These are phyloP conservation scores for Tenrec ecaudatus DNA, from an alignment of 2,113 vertebrate genomes.

Conservation along the genomic window DNA sequence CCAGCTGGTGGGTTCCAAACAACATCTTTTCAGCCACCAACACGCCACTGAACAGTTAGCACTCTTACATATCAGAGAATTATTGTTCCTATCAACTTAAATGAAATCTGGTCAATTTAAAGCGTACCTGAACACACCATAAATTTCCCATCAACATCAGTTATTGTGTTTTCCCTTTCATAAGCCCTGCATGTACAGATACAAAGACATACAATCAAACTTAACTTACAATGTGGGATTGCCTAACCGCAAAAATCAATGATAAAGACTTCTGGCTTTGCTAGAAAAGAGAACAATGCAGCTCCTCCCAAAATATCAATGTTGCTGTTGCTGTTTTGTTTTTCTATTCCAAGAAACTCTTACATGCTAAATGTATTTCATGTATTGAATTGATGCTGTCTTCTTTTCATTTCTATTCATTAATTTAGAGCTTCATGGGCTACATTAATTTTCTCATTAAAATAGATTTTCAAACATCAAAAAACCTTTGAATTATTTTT, in stretches of 20 bases:
- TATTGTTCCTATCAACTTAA: not conserved
- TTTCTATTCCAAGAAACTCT: not conserved
- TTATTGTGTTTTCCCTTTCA: not conserved
- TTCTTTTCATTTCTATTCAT: not conserved
- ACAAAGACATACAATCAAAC: not conserved
- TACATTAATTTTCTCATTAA: not conserved
- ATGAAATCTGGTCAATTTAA: not conserved
- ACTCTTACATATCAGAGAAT: not conserved
- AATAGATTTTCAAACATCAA: constrained; percentile 17
- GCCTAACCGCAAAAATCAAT: not conserved
- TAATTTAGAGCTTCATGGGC: not conserved
- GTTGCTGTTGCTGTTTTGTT: not conserved
- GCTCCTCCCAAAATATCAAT: not conserved
- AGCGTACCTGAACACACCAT: not conserved
- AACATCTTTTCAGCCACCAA: not conserved
- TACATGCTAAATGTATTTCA: not conserved
- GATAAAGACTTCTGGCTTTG: not conserved
- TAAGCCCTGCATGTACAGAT: not conserved
- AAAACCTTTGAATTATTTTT: not conserved
- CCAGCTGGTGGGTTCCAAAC: not conserved
- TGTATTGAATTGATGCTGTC: not conserved
- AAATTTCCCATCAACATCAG: not conserved
- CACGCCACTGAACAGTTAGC: not conserved
- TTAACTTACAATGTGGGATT: not conserved
- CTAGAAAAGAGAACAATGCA: not conserved